phyloP scores from a whole-genome alignment of 2,113 vertebrate genomes.

The Macaca fascicularis region DNA sequence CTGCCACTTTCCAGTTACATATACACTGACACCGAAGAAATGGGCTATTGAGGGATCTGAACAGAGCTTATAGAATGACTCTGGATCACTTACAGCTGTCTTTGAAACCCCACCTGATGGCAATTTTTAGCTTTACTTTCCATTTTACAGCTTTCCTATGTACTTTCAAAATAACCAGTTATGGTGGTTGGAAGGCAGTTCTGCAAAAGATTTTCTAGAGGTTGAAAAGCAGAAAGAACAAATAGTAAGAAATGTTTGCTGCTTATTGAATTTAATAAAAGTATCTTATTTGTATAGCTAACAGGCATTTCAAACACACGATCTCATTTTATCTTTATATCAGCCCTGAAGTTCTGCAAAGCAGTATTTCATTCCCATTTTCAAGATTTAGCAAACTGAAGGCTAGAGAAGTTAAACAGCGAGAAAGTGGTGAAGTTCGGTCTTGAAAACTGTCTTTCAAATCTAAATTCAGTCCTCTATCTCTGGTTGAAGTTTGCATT shows the following conservation, averaged over 20 bases:
- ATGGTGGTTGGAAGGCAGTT: not conserved
- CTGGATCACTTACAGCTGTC: not conserved
- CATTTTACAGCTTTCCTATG: not conserved
- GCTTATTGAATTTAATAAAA: constrained; percentile 42
- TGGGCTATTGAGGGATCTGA: not conserved
- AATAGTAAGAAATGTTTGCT: constrained; percentile 25
- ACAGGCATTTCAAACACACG: not conserved
- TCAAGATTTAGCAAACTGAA: constrained; percentile 13
- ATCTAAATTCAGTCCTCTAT: not conserved
- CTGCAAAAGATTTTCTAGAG: constrained; percentile 8
- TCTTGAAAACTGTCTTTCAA: not conserved
- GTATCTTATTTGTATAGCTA: not conserved
- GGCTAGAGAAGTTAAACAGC: not conserved
- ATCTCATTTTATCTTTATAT: not conserved
- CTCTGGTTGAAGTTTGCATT: not conserved
- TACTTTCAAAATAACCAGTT: constrained; percentile 46
- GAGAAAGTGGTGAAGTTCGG: not conserved
- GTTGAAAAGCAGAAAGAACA: constrained; percentile 22
- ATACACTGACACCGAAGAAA: not conserved
- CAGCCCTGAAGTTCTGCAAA: not conserved
- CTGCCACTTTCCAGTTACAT: not conserved
- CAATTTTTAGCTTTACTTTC: constrained; percentile 18
- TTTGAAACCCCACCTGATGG: not conserved
- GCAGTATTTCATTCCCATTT: not conserved
- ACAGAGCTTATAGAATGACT: not conserved